Conservation (phyloP, 2,888 invertebrate genomes). For the Caenorhabditis angaria region DNA sequence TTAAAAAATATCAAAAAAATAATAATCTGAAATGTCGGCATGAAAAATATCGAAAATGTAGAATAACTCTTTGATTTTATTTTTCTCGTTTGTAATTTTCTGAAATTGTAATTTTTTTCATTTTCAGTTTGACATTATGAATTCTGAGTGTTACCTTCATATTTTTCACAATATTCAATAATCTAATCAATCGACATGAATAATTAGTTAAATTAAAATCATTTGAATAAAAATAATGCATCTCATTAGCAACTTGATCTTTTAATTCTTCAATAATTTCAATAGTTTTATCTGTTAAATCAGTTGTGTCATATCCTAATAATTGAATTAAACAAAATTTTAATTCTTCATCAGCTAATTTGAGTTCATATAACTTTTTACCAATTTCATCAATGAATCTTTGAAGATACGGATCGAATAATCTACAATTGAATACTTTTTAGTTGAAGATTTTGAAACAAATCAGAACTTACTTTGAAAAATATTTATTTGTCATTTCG, state of each 20-base stretch:
- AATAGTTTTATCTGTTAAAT: too few relatives aligned
- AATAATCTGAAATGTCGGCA: constrained; percentile 32
- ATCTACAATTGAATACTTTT: constrained; percentile 9
- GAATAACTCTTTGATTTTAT: constrained; percentile 37
- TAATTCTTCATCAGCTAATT: constrained; percentile 24
- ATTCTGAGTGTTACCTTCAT: constrained; percentile 12
- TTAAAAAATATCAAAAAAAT: constrained; percentile 39
- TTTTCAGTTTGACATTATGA: constrained; percentile 16
- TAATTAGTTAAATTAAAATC: constrained; percentile 20
- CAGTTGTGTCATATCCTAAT: too few relatives aligned
- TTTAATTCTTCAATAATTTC: constrained; percentile 24
- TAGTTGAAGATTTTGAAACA: background rate
- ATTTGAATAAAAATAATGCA: constrained; percentile 36
- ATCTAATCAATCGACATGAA: too few relatives aligned
- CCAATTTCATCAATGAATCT: constrained; percentile 32
- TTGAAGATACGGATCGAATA: constrained; percentile 25
- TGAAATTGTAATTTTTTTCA: constrained; percentile 9
- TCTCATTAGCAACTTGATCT: constrained; percentile 28
- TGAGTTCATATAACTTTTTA: constrained; percentile 16
- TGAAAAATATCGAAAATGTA: constrained; percentile 36
- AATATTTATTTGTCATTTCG: constrained; percentile 29
- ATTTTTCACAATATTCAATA: too few relatives aligned
- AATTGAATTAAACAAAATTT: too few relatives aligned
- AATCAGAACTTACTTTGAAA: constrained; percentile 19
- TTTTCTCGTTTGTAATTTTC: constrained; percentile 30